These are phyloP conservation scores for Drosophila mayaguana DNA, from an alignment of 2,888 invertebrate genomes.

Conservation along the genomic window DNA sequence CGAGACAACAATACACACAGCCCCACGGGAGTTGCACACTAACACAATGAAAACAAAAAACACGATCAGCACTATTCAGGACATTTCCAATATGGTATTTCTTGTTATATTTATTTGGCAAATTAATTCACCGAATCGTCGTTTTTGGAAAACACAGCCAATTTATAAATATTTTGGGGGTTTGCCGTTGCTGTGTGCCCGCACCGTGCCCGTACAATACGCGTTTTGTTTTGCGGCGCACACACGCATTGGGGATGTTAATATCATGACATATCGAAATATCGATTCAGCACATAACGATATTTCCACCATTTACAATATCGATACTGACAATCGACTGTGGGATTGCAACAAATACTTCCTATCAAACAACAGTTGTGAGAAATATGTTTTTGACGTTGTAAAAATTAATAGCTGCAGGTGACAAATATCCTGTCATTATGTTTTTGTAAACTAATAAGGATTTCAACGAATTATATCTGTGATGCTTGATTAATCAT, in stretches of 20 bases:
- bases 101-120: conserved; percentile 27
- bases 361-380: not conserved
- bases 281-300: conserved; percentile 15
- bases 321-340: conserved; percentile 11
- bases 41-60: conserved; percentile 32
- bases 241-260: conserved; percentile 61
- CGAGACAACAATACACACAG: conserved; percentile 51
- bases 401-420: not conserved
- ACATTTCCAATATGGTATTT: conserved; percentile 47
- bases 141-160: conserved; percentile 39
- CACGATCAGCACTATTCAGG: conserved; percentile 31
- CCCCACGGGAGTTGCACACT: conserved; percentile 38
- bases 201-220: conserved; percentile 57
- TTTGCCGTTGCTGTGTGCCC: conserved; percentile 43
- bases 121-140: conserved; percentile 43
- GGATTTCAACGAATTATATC: not conserved
- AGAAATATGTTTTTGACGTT: too few relatives aligned
- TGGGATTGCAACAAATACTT: not conserved
- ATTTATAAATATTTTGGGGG: conserved; percentile 34
- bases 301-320: not conserved
- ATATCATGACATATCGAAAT: conserved; percentile 45
- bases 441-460: not conserved
- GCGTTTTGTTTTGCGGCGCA: conserved; percentile 66
- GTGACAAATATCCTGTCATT: not conserved
- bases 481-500: not conserved